Evolutionary conservation across 2,113 vertebrate genomes (phyloP), one percentile per base, ranked within the genome.

Genomic region (Caranx ignobilis): DNA sequence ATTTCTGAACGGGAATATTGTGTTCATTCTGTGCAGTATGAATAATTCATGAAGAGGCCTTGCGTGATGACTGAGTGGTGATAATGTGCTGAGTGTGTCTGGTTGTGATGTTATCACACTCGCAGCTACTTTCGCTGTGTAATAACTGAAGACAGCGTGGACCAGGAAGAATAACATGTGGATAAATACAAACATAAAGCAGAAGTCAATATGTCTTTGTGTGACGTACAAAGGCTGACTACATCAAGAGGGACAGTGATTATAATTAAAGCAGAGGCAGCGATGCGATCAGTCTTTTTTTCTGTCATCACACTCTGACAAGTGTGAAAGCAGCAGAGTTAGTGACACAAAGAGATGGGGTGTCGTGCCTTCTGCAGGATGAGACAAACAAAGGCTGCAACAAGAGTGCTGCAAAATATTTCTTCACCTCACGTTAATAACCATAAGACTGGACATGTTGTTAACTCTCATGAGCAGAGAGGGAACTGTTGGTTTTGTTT

Each of bases 401-500:
- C 31, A 21, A 7, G 26, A 41, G 79, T 35, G 35, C 41, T 3
- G 12, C 1, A n/a, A 62, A 68, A 76, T 50, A 19, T 72, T 21
- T 57, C 32, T 68, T 48, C 21, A 76, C 6, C 3, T 11, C 37
- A 13, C 21, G 54, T 56, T 26, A 69, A 65, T 4, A 65, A n/a
- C 13, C 72, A 54, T 43, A 31, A 69, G 65, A 5, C 6, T 59
- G 31, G 34, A 66, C 1, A 5, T 75, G 18, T 43, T 39, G 18
- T 32, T n/a, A 48, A 1, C 19, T 32, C 61, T 21, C 34, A 66
- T 11, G 39, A 65, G 63, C 61, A 66, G 50, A 79, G 67, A 52
- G 32, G n/a, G 48, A 77, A 59, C 26, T 74, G 73, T 19, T 67
- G 47, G 61, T 71, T 88, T 83, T 88, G 82, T 90, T 83, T 84